Evolutionary conservation across 1,140 invertebrate genomes (phyloP).

Genomic region (Diorhabda carinulata): DNA sequence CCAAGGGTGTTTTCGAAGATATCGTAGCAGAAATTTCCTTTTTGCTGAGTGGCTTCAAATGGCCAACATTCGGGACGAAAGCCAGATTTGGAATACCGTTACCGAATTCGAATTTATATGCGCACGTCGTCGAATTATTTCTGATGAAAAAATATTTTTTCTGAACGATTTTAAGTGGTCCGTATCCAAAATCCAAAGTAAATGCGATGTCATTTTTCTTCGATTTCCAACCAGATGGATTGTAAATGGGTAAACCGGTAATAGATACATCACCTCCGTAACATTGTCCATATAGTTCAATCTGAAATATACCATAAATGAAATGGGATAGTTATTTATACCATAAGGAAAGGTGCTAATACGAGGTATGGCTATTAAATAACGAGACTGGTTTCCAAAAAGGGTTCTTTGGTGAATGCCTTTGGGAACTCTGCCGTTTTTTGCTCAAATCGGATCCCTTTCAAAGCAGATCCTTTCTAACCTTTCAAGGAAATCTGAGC

Average conservation of each 20-base stretch:
- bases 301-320: not conserved
- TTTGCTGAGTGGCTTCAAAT: conserved; percentile 32
- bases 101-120: conserved; percentile 38
- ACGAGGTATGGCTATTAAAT: no score
- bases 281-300: conserved; percentile 10
- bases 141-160: conserved; percentile 35
- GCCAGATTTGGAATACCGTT: conserved; percentile 23
- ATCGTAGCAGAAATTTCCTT: conserved; percentile 40
- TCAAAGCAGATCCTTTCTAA: no score
- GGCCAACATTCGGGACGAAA: conserved; percentile 38
- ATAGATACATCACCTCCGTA: conserved; percentile 31
- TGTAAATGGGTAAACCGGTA: conserved; percentile 17
- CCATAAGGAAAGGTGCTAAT: no score
- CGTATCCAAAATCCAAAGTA: conserved; percentile 34
- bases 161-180: conserved; percentile 27
- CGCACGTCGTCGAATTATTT: conserved; percentile 30
- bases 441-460: no score
- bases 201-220: conserved; percentile 20
- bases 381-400: no score
- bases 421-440: no score
- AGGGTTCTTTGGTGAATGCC: no score
- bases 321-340: no score
- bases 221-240: conserved; percentile 1
- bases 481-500: no score
- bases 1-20: conserved; percentile 27